phyloP scores from a whole-genome alignment of 2,797 vertebrate species.

The Siniperca undulata region DNA sequence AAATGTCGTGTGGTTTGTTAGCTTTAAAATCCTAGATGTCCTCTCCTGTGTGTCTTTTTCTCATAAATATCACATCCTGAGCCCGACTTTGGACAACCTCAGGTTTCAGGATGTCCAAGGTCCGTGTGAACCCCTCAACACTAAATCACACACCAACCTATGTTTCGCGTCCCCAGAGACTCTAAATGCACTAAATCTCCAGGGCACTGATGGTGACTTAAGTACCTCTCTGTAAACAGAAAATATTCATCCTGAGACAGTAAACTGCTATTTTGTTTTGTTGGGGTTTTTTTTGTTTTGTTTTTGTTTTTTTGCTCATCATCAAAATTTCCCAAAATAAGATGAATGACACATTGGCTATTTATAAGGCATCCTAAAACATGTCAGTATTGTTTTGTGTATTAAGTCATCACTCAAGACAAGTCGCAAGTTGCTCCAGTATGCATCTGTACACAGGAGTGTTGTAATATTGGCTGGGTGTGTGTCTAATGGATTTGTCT shows the following conservation, averaged over 20 bases:
- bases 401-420: not conserved
- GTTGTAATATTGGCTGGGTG: slow-evolving; percentile 34
- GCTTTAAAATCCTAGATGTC: slow-evolving; percentile 33
- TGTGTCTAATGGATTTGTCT: slow-evolving; percentile 67
- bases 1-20: slow-evolving; percentile 37
- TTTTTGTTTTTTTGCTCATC: not conserved
- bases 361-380: not conserved
- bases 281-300: not conserved
- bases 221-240: slow-evolving; percentile 49
- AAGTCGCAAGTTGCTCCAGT: not conserved
- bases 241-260: not conserved
- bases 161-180: slow-evolving; percentile 45
- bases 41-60: slow-evolving; percentile 17
- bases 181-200: slow-evolving; percentile 53
- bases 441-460: slow-evolving; percentile 25
- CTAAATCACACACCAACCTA: slow-evolving; percentile 55
- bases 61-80: slow-evolving; percentile 42
- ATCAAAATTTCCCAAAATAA: slow-evolving; percentile 21
- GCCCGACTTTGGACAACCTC: slow-evolving; percentile 4
- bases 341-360: not conserved
- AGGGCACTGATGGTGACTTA: slow-evolving; percentile 44
- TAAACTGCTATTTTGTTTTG: not conserved
- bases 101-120: slow-evolving; percentile 46
- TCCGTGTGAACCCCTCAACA: slow-evolving; percentile 36
- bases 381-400: not conserved